Percentiles rank a stretch among this genome's conserved stretches.
Conservation (phyloP, 2,888 invertebrate genomes). For the Periphyllus acericola region DNA sequence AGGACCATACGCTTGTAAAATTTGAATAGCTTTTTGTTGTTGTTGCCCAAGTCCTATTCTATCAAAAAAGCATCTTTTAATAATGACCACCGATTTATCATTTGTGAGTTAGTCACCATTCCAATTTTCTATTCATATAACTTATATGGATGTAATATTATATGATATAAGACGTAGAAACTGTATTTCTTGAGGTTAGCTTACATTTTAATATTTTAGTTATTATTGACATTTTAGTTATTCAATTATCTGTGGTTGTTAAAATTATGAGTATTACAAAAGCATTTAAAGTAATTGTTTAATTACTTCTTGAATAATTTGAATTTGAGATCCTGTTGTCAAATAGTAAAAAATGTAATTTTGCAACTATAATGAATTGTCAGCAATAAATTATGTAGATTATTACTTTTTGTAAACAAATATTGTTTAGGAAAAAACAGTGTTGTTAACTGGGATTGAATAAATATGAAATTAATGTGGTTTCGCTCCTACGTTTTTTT, state of each 20-base stretch:
- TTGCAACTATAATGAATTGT: not conserved
- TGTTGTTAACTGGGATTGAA: not conserved
- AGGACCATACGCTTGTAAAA: no score
- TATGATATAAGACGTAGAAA: no score
- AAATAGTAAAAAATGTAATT: not conserved
- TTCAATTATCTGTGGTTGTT: not conserved
- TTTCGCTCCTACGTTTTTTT: not conserved
- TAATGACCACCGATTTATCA: no score
- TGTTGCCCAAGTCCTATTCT: no score
- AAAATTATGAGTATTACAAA: not conserved
- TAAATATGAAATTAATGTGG: not conserved
- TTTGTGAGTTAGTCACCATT: no score
- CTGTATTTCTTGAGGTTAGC: no score
- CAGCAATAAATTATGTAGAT: conserved; percentile 19
- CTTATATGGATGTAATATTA: no score
- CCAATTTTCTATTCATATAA: no score
- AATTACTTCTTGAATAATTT: not conserved
- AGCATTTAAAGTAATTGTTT: not conserved
- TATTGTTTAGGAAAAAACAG: conserved; percentile 6
- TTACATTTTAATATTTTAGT: no score
- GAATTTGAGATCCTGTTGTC: not conserved
- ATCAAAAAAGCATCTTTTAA: no score
- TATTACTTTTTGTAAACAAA: conserved; percentile 32
- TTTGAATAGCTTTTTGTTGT: no score
- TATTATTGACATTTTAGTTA: no score